A percentile compares a stretch with the other conserved stretches of the same genome.
Conservation (phyloP, 2,888 invertebrate genomes). For the Drosophila nigricruria region DNA sequence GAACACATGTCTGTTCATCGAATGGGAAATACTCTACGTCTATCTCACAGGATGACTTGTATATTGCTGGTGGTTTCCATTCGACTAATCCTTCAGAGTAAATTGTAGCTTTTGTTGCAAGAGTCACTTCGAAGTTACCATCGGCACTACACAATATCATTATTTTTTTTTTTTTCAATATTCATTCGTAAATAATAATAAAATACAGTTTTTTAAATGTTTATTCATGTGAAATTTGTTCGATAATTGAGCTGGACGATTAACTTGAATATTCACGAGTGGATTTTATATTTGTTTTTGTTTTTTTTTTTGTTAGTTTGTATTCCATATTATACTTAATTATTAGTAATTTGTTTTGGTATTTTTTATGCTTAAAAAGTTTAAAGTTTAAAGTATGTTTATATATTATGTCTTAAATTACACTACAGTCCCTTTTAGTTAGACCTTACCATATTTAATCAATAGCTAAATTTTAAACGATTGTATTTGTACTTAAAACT, state of each 20-base stretch:
- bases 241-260: neutral
- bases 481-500: neutral
- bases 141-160: conserved; percentile 91
- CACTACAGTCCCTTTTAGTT: neutral
- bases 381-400: neutral
- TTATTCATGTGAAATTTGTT: conserved; percentile 5
- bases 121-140: conserved; percentile 97
- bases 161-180: conserved; percentile 61
- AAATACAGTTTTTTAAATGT: conserved; percentile 23
- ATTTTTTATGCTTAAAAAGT: neutral
- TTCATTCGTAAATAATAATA: conserved; percentile 57
- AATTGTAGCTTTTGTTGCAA: conserved; percentile 97
- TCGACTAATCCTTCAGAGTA: conserved; percentile 96
- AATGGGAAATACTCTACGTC: conserved; percentile 99
- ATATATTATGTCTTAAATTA: conserved; percentile 3
- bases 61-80: conserved; percentile 99
- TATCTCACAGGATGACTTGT: conserved; percentile 98
- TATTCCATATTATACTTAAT: neutral
- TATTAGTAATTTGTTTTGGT: neutral
- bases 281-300: neutral
- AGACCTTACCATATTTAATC: conserved; percentile 1
- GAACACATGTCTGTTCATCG: conserved; percentile 98
- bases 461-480: neutral
- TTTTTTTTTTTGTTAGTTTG: neutral
- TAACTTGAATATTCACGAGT: conserved; percentile 2